Base-by-base conservation (phyloP, 2,888 invertebrate species). In the Gandaritis pyraliata region DNA sequence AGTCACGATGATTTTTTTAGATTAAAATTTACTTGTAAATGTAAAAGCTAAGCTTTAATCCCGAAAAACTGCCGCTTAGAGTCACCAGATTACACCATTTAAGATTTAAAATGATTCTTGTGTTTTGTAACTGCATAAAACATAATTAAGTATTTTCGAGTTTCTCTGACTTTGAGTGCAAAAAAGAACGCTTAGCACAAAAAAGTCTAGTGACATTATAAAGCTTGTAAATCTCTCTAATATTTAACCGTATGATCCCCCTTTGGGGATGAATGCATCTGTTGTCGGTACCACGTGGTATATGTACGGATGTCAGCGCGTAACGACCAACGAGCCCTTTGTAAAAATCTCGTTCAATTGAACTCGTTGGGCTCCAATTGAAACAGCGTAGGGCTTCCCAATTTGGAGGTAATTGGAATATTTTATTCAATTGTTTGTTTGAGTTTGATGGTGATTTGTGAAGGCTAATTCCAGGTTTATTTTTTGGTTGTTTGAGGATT, bases 391-490 rank as follows among this genome's bases (percentile, higher is more conserved):
- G 57, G 66, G 57, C 58, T 30, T 61, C 50, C 58, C 62, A 65
- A 63, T 61, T 64, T 57, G 57, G 8, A 47, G 64, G 61, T 64
- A 66, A 68, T 68, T 69, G 66, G 59, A 67, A 64, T 65, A 68
- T 70, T 70, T 66, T 65, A 64, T 57, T 62, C 39, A 58, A 15
- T 52, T 64, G 66, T 66, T 66, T 68, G 64, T 65, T 64, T 54
- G 60, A 56, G 56, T 65, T 65, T 64, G 52, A 68, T 65, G 60
- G 70, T 66, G 68, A 65, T 65, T 68, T 65, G 65, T 65, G 60
- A 58, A 58, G 48, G 61, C 55, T 68, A 51, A 64, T 68, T 65
- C 58, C 49, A 58, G 51, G 64, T 66, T 65, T 54, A 70, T 70
- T 69, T 65, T 58, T 52, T 65, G 16, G 45, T 33, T 54, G 18